A percentile compares a stretch with the other conserved stretches of the same genome.
Evolutionary conservation across 2,888 invertebrate species (phyloP).

Genomic region (Lithophane socia): DNA sequence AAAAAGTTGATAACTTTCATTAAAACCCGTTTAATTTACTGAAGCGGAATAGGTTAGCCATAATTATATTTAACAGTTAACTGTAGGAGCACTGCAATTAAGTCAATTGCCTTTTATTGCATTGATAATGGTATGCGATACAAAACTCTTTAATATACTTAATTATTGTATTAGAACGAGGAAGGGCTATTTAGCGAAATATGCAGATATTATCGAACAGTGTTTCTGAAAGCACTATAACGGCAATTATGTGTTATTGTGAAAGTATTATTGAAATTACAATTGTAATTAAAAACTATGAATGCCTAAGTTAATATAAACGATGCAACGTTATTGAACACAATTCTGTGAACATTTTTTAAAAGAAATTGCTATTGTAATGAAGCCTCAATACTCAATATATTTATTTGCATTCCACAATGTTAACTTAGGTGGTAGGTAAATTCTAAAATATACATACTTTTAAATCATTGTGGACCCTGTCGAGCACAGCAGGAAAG

Average conservation of each 20-base stretch:
- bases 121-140: slow-evolving; percentile 67
- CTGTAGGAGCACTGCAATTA: slow-evolving; percentile 62
- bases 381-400: too few relatives aligned
- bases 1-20: slow-evolving; percentile 55
- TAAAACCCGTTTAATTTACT: slow-evolving; percentile 58
- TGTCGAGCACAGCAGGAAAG: too few relatives aligned
- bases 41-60: slow-evolving; percentile 45
- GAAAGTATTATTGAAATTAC: neutral
- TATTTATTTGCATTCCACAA: too few relatives aligned
- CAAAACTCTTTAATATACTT: slow-evolving; percentile 63
- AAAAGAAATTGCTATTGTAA: neutral
- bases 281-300: neutral
- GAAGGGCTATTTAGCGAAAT: too few relatives aligned
- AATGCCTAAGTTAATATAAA: neutral
- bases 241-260: slow-evolving; percentile 15
- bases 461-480: too few relatives aligned
- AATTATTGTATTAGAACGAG: slow-evolving; percentile 57
- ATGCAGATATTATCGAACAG: neutral
- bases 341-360: neutral
- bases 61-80: slow-evolving; percentile 66
- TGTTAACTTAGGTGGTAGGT: too few relatives aligned
- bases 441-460: too few relatives aligned
- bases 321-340: neutral
- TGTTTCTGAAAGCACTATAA: slow-evolving; percentile 13
- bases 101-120: slow-evolving; percentile 67